Percentiles rank a stretch among this genome's conserved stretches.
Conservation (phyloP, 2,797 vertebrate genomes). For the Amblyopsis hoosieri region DNA sequence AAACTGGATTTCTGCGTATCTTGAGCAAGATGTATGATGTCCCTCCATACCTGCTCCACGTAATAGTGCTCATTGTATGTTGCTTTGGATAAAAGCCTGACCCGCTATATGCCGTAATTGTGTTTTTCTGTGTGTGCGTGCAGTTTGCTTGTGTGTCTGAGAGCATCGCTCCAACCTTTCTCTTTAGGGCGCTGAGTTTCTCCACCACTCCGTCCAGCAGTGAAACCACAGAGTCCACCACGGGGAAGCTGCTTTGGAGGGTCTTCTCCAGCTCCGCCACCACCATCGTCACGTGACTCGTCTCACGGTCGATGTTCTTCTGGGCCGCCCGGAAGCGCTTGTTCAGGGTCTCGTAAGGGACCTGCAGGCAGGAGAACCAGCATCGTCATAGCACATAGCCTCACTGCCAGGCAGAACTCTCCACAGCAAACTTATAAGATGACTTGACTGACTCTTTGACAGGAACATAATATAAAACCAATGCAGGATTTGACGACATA, state of each 20-base stretch:
- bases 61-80: no score
- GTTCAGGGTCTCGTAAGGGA: slow-evolving; percentile 98
- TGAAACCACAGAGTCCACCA: slow-evolving; percentile 96
- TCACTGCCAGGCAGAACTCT: no score
- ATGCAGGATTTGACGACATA: no score
- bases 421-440: no score
- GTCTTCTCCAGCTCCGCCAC: slow-evolving; percentile 98
- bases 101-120: no score
- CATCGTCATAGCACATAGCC: no score
- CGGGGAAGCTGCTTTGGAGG: slow-evolving; percentile 88
- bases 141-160: not conserved
- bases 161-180: slow-evolving; percentile 81
- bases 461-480: no score
- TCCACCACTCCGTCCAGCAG: slow-evolving; percentile 97
- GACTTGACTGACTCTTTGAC: not conserved
- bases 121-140: not conserved
- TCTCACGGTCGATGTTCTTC: slow-evolving; percentile 97
- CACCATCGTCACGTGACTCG: slow-evolving; percentile 98
- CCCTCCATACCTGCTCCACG: no score
- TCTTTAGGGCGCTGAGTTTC: slow-evolving; percentile 95
- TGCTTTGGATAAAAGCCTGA: no score
- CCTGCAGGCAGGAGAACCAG: slow-evolving; percentile 68
- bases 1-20: no score
- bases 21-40: no score
- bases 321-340: slow-evolving; percentile 97